Conservation (phyloP, 2,113 vertebrate species). For the Leiothrix lutea region DNA sequence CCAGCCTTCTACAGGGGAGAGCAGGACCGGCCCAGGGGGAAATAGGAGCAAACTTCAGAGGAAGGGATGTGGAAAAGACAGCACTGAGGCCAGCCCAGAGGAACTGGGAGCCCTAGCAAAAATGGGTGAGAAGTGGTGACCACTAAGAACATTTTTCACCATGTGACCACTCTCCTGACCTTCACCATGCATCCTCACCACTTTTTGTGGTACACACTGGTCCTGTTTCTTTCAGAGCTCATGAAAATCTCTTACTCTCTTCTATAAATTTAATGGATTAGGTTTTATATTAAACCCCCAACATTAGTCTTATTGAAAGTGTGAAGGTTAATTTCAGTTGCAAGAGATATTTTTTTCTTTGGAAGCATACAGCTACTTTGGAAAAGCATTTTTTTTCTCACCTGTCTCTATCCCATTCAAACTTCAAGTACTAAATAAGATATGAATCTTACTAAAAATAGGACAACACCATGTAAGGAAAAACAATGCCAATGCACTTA, state of each 20-base stretch:
- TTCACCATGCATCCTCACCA: not conserved
- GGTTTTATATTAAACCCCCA: not conserved
- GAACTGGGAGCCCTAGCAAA: not conserved
- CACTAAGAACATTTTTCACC: not conserved
- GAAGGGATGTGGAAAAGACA: not conserved
- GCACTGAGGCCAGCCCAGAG: not conserved
- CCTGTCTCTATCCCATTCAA: not conserved
- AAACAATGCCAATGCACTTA: not conserved
- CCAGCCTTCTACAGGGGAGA: not conserved
- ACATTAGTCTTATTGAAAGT: not conserved
- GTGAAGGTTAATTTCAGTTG: not conserved
- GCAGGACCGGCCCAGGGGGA: accelerated
- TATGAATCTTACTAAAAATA: not conserved
- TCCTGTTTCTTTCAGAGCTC: not conserved
- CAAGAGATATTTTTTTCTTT: not conserved
- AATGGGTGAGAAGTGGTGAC: not conserved
- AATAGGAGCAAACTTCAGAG: not conserved
- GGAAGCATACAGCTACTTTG: not conserved
- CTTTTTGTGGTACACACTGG: not conserved
- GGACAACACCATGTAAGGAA: not conserved
- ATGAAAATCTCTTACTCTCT: not conserved
- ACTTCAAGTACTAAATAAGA: not conserved
- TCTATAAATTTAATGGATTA: not conserved
- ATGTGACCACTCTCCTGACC: not conserved
- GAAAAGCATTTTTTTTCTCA: not conserved